phyloP scores from a whole-genome alignment of 2,888 invertebrate species.

The Mimas tiliae region DNA sequence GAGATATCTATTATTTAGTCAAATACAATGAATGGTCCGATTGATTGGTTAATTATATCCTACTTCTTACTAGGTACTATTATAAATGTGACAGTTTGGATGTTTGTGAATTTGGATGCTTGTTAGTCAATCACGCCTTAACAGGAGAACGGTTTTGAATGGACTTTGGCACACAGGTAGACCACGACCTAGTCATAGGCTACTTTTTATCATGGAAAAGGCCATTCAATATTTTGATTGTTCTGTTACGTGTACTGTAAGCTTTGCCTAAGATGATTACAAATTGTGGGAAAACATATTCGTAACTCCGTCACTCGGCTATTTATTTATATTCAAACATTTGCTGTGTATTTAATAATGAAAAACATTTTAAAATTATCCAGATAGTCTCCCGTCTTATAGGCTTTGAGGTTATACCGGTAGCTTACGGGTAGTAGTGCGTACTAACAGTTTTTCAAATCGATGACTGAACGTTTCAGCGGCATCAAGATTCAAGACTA shows the following conservation, averaged over 20 bases:
- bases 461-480: conserved; percentile 33
- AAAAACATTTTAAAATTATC: not conserved
- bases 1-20: no score
- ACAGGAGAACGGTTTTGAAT: no score
- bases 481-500: conserved; percentile 42
- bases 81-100: no score
- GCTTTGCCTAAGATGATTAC: not conserved
- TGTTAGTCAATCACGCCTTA: no score
- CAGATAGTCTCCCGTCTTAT: conserved; percentile 5
- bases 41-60: not conserved
- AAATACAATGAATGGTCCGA: not conserved
- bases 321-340: conserved; percentile 11
- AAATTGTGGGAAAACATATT: conserved; percentile 13
- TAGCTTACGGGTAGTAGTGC: no score
- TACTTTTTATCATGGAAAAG: no score
- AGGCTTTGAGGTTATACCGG: conserved; percentile 55
- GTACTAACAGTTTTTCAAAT: conserved; percentile 37
- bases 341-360: not conserved
- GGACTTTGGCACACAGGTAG: no score
- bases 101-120: no score
- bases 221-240: not conserved
- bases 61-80: no score
- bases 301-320: not conserved
- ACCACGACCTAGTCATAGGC: no score
- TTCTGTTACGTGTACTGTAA: not conserved